Conservation (phyloP, 2,797 vertebrate species). For the Pseudomugil gertrudae region DNA sequence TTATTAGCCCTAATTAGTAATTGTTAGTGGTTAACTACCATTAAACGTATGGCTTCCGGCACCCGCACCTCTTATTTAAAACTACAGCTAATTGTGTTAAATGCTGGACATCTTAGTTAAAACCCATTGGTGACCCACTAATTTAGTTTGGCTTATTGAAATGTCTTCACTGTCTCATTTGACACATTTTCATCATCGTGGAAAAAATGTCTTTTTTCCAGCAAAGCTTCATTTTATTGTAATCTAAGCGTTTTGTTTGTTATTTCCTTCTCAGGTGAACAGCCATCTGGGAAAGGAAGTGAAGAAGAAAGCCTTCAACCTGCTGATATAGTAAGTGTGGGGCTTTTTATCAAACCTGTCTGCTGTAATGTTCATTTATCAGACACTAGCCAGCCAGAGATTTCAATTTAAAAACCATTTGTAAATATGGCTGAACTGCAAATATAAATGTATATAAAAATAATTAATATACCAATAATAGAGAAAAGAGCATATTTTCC, state of each 20-base stretch:
- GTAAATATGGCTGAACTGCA: not conserved
- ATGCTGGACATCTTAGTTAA: constrained; percentile 42
- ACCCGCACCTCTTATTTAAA: constrained; percentile 61
- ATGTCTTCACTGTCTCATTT: constrained; percentile 33
- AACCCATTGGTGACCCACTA: constrained; percentile 27
- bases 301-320: constrained; percentile 14
- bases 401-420: constrained; percentile 34
- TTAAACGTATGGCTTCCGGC: constrained; percentile 57
- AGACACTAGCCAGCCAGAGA: constrained; percentile 17
- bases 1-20: constrained; percentile 47
- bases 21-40: constrained; percentile 44
- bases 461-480: no score
- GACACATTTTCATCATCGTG: constrained; percentile 10
- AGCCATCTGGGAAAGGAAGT: constrained; percentile 41
- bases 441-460: no score
- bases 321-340: constrained; percentile 62
- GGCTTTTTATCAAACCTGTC: constrained; percentile 10
- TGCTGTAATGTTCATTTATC: constrained; percentile 22
- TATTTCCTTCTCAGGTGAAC: constrained; percentile 63
- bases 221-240: not conserved
- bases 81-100: constrained; percentile 38
- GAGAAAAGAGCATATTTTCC: not conserved
- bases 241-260: not conserved
- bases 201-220: constrained; percentile 3
- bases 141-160: constrained; percentile 23